Conservation (phyloP, 2,888 invertebrate species). For the Diloba caeruleocephala region DNA sequence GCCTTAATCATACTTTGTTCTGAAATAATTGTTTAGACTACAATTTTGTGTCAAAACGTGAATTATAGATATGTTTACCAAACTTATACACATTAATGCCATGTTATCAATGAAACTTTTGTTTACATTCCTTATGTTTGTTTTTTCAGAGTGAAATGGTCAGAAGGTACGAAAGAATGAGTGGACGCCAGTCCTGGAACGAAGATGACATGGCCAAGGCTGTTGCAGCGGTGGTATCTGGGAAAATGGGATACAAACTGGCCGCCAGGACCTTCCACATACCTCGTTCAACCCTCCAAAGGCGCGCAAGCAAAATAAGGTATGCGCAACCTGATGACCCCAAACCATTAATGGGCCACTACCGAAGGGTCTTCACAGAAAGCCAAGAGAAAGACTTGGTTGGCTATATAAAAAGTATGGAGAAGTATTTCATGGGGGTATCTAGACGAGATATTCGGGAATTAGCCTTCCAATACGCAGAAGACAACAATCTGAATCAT, state of each 20-base stretch:
- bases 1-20: slow-evolving; percentile 20
- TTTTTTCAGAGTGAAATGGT: slow-evolving; percentile 83
- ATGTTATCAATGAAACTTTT: slow-evolving; percentile 19
- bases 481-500: slow-evolving; percentile 81
- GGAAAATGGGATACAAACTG: slow-evolving; percentile 87
- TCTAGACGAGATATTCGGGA: slow-evolving; percentile 83
- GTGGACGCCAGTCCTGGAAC: slow-evolving; percentile 86
- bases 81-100: slow-evolving; percentile 7
- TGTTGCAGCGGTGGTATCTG: slow-evolving; percentile 85
- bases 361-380: slow-evolving; percentile 84
- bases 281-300: slow-evolving; percentile 84
- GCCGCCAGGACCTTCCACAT: slow-evolving; percentile 85
- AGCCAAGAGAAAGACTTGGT: slow-evolving; percentile 85
- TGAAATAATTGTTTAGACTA: slow-evolving; percentile 49
- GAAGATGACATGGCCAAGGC: slow-evolving; percentile 87
- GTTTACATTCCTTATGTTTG: slow-evolving; percentile 13
- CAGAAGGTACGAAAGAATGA: slow-evolving; percentile 87
- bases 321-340: slow-evolving; percentile 82
- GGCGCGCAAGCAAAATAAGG: slow-evolving; percentile 84
- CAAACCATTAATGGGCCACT: slow-evolving; percentile 85
- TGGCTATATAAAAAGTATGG: slow-evolving; percentile 86
- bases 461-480: slow-evolving; percentile 86
- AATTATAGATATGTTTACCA: slow-evolving; percentile 14
- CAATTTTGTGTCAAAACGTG: slow-evolving; percentile 24
- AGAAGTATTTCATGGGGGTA: slow-evolving; percentile 85